Conservation (phyloP, 2,113 vertebrate genomes). For the Nothobranchius kuhntae region DNA sequence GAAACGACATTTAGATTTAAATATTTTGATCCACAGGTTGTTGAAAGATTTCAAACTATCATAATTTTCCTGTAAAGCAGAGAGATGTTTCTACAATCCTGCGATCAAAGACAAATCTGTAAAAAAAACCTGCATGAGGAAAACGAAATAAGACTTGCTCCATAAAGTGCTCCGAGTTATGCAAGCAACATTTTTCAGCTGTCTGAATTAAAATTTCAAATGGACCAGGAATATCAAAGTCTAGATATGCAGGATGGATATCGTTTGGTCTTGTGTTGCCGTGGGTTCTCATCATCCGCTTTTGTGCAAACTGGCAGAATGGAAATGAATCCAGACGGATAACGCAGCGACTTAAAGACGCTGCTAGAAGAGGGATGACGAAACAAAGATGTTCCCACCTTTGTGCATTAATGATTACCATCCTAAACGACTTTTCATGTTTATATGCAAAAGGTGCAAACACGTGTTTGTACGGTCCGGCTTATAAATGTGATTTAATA, state of each 20-base stretch:
- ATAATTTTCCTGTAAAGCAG: constrained; percentile 22
- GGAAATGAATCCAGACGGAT: constrained; percentile 54
- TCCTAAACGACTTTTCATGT: constrained; percentile 5
- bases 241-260: constrained; percentile 60
- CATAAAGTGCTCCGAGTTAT: constrained; percentile 27
- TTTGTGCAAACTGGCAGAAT: constrained; percentile 37
- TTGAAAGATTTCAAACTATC: constrained; percentile 14
- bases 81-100: constrained; percentile 13
- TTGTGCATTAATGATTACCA: constrained; percentile 4
- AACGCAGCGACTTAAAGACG: constrained; percentile 21
- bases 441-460: neutral
- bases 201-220: constrained; percentile 53
- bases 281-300: constrained; percentile 21
- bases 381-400: constrained; percentile 24
- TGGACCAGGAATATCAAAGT: constrained; percentile 47
- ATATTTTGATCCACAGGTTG: constrained; percentile 33
- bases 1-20: constrained; percentile 28
- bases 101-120: constrained; percentile 52
- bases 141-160: constrained; percentile 47
- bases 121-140: constrained; percentile 7
- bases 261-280: constrained; percentile 52
- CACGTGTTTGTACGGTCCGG: no score
- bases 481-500: no score
- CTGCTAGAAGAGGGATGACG: constrained; percentile 15
- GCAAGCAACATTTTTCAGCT: constrained; percentile 35